phyloP scores from a whole-genome alignment of 1,140 invertebrate species.

The Camponotus pennsylvanicus region DNA sequence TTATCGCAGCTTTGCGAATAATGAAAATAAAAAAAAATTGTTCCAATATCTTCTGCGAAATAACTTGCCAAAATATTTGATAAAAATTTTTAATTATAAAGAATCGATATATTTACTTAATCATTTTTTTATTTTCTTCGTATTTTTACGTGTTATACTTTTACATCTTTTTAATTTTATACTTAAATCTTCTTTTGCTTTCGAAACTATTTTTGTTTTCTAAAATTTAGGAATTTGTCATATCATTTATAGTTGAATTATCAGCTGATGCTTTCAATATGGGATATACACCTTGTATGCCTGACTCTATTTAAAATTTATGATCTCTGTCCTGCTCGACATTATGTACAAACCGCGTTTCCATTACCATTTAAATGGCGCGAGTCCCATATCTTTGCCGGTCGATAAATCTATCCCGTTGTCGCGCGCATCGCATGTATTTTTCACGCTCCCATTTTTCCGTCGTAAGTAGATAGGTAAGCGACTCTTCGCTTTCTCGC shows the following conservation, averaged over 20 bases:
- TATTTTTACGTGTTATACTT: background rate
- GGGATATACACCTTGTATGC: background rate
- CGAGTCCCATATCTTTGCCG: slow-evolving; percentile 49
- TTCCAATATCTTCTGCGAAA: background rate
- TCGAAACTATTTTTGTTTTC: background rate
- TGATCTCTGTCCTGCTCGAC: slow-evolving; percentile 33
- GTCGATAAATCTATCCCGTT: slow-evolving; percentile 59
- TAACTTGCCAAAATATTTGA: background rate
- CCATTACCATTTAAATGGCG: slow-evolving; percentile 63
- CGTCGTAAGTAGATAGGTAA: slow-evolving; percentile 3
- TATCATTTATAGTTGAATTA: slow-evolving; percentile 3
- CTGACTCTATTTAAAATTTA: slow-evolving; percentile 44
- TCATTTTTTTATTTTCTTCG: background rate
- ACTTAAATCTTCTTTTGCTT: background rate
- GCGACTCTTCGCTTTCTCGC: slow-evolving; percentile 45
- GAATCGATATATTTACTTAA: background rate
- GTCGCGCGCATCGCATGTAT: slow-evolving; percentile 49
- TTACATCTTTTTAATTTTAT: background rate
- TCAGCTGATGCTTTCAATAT: slow-evolving; percentile 6
- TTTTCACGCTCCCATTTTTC: slow-evolving; percentile 54
- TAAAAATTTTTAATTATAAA: background rate
- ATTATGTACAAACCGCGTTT: slow-evolving; percentile 62
- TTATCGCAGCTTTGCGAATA: background rate
- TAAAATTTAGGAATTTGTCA: slow-evolving; percentile 34
- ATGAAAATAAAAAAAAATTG: background rate